These are phyloP conservation scores for Hirundo rustica DNA, from an alignment of 2,797 vertebrate genomes.

Conservation along the genomic window DNA sequence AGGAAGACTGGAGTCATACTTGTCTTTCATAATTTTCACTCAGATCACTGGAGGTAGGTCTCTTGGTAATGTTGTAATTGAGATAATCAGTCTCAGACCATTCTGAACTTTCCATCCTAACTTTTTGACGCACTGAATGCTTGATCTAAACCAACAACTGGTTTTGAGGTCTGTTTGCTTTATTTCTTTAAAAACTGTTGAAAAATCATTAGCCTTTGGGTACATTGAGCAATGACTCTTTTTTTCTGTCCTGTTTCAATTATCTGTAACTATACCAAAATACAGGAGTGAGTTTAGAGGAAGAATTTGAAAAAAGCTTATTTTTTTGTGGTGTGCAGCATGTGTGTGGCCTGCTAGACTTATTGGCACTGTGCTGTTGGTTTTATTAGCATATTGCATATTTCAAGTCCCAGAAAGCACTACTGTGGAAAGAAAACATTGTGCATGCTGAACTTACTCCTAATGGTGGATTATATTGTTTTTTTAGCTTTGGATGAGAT, in stretches of 20 bases:
- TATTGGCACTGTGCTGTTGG: neutral
- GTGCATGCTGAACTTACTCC: neutral
- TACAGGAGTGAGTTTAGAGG: neutral
- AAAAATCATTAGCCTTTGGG: neutral
- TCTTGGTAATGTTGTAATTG: neutral
- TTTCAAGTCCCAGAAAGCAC: neutral
- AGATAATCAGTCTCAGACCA: neutral
- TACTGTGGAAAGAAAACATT: neutral
- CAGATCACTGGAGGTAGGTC: neutral
- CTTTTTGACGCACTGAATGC: neutral
- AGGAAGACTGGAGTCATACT: neutral
- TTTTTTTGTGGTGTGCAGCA: neutral
- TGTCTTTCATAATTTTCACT: neutral
- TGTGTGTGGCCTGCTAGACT: rapidly evolving
- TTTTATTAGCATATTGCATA: neutral
- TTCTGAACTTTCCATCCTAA: neutral
- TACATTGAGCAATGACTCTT: neutral
- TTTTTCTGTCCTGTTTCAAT: neutral
- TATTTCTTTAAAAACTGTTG: neutral
- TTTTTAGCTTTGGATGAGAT: neutral
- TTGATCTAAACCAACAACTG: neutral
- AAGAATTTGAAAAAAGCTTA: neutral
- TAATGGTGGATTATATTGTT: neutral
- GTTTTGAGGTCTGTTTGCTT: neutral
- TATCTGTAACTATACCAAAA: neutral